Base-by-base conservation (phyloP, 2,888 invertebrate genomes). In the Drosophila infuscata region DNA sequence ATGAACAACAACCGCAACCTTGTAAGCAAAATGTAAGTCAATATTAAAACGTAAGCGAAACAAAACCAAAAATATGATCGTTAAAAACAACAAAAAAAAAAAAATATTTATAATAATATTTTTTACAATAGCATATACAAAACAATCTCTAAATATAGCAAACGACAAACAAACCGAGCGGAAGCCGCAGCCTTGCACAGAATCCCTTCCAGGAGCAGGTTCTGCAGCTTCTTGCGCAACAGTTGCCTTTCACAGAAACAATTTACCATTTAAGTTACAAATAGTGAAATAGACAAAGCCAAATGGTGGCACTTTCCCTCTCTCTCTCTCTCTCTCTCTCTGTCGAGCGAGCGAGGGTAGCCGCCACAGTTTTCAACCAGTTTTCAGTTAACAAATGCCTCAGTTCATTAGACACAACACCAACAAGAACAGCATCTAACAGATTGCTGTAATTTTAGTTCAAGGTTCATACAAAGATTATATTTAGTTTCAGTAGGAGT, bases 51-150 rank as follows among this genome's bases (percentile, higher is more conserved):
- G 59, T 82, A 78, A 82, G 80, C 66, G 67, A 79, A 70, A 62
- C 53, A 69, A 60, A 67, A 74, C 36, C 29, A 49, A 64, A 70
- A 46, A 46, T 25, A 46, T 46, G 46, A 46, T 25, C 25, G 46
- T 46, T 46, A 46, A 41, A 46, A 62, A 48, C 35, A 20, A 41
- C 36, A 66, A 66, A 74, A 82, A 41, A 43, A 66, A 66, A 74
- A 82, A 81, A 81, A 77, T 89, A 87, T 85, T 85, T 89, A 82
- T 82, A 88, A 81, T 79, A 88, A 88, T 88, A 88, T 88, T 88
- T 88, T 88, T 88, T 88, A 88, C 88, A 88, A 88, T 88, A 88
- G 88, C 82, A 85, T 89, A 88, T 88, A 88, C 86, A 89, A 83
- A 66, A 67, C 75, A 83, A 82, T 78, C 79, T 69, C 80, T 83